A percentile compares a stretch with the other conserved stretches of the same genome.
phyloP scores from a whole-genome alignment of 2,113 vertebrate genomes.

The Narcine bancroftii region DNA sequence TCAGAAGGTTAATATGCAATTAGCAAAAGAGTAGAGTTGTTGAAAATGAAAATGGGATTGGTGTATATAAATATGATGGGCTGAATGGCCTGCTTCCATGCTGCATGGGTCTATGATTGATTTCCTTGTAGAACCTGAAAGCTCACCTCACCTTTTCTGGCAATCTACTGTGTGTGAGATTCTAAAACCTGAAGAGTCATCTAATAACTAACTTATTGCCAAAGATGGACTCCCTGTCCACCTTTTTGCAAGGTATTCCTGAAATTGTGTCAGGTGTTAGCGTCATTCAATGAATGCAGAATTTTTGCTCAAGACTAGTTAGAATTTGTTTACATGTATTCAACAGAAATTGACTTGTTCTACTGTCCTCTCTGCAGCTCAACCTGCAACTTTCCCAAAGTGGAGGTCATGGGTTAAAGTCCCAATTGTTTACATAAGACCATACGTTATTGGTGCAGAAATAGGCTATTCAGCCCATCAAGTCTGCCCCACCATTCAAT shows the following conservation, averaged over 20 bases:
- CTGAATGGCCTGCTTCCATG: no score
- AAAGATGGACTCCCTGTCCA: background rate
- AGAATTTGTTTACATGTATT: background rate
- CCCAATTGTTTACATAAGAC: no score
- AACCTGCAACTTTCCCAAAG: background rate
- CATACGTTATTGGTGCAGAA: no score
- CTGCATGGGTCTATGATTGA: no score
- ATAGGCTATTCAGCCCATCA: no score
- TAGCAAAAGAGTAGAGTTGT: no score
- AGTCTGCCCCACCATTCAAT: no score
- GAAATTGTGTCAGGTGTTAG: background rate
- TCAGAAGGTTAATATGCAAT: no score
- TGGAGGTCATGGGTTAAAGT: no score
- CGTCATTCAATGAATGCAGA: background rate
- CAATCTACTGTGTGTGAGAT: background rate
- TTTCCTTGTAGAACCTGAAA: no score
- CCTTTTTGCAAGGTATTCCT: background rate
- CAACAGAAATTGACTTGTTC: background rate
- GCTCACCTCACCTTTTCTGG: background rate
- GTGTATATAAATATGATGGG: no score
- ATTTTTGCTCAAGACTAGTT: background rate
- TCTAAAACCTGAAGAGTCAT: background rate
- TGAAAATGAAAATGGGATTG: no score
- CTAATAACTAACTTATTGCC: background rate
- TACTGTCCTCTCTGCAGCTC: background rate